Conservation (phyloP, 2,113 vertebrate species). For the Tylochromis polylepis region DNA sequence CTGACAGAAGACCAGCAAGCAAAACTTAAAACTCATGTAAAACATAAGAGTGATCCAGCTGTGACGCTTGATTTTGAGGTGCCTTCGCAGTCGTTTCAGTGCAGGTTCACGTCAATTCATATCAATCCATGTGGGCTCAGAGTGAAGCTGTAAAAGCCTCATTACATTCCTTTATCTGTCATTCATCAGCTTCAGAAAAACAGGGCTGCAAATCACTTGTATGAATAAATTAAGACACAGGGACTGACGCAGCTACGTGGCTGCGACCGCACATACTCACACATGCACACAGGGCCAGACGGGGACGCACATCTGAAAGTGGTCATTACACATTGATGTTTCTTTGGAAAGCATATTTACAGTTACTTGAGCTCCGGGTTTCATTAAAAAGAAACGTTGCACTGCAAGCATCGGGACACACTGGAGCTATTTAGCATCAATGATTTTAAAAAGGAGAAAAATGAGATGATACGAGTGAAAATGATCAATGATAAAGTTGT, state of each 20-base stretch:
- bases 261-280: not conserved
- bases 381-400: not conserved
- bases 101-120: constrained; percentile 34
- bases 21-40: constrained; percentile 4
- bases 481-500: not conserved
- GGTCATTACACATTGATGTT: constrained; percentile 10
- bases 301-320: constrained; percentile 2
- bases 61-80: constrained; percentile 32
- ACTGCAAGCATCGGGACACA: not conserved
- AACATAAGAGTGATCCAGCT: constrained; percentile 42
- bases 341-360: constrained; percentile 57
- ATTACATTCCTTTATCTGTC: constrained; percentile 46
- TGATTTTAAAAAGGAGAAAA: not conserved
- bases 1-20: constrained; percentile 10
- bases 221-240: constrained; percentile 56
- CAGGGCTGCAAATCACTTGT: constrained; percentile 29
- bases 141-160: not conserved
- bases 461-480: not conserved
- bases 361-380: not conserved
- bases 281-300: not conserved
- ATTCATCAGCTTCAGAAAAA: constrained; percentile 2
- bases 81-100: constrained; percentile 55
- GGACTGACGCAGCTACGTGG: constrained; percentile 22
- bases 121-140: constrained; percentile 7
- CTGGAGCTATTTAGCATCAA: not conserved